These are phyloP conservation scores for Drosophila trichaetosa DNA, from an alignment of 2,888 invertebrate species.

Conservation along the genomic window DNA sequence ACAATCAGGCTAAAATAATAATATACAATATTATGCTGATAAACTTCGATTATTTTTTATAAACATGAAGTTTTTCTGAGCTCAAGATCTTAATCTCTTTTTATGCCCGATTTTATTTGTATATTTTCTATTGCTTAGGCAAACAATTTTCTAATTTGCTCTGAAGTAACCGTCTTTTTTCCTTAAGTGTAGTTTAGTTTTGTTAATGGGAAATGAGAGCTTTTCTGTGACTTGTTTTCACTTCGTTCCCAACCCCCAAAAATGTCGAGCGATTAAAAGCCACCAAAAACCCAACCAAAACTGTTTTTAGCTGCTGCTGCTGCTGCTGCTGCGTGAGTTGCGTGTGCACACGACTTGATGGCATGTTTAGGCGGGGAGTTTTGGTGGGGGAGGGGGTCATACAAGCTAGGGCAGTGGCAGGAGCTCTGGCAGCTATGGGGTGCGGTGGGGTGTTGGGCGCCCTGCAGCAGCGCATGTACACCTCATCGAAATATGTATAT, in stretches of 20 bases:
- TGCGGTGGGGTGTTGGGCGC: slow-evolving; percentile 5
- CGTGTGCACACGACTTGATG: slow-evolving; percentile 32
- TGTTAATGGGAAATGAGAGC: background rate
- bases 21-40: background rate
- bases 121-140: background rate
- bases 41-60: background rate
- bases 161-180: background rate
- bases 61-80: background rate
- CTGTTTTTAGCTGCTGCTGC: slow-evolving; percentile 20
- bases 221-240: slow-evolving; percentile 41
- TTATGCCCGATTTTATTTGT: background rate
- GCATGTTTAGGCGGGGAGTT: background rate
- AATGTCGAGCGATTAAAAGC: slow-evolving; percentile 50
- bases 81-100: background rate
- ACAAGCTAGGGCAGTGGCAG: background rate
- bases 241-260: slow-evolving; percentile 22
- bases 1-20: background rate
- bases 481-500: slow-evolving; percentile 52
- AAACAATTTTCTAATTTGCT: background rate
- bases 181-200: background rate
- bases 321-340: slow-evolving; percentile 46
- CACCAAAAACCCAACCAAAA: slow-evolving; percentile 35
- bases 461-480: slow-evolving; percentile 19
- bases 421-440: background rate
- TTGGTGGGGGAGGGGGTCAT: background rate